Evolutionary conservation across 1,140 invertebrate species (phyloP), one percentile per base, ranked within the genome.

Genomic region (Epicauta chinensis): DNA sequence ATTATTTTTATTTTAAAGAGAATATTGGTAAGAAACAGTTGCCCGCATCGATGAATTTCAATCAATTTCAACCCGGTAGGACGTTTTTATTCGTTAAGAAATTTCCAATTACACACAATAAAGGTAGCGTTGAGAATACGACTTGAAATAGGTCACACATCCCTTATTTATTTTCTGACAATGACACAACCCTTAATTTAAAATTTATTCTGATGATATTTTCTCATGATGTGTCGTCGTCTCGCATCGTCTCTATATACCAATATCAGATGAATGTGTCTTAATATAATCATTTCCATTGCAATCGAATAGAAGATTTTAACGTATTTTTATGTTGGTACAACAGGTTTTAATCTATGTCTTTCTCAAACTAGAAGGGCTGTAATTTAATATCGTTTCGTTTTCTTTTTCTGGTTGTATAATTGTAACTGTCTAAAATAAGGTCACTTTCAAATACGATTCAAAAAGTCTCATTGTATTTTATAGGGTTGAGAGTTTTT

Each of bases 141-240:
- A 16, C 13, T 30, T 16, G 15, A 53, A 47, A 47, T 53, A 47
- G 51, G 51, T 53, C 51, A 47, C 51, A 53, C 51, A 53, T 46
- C 50, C 50, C 50, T 53, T 47, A 53, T 53, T 53, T 53, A 53
- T 38, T 32, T 16, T 10, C 32, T 32, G 34, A 54, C 52, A 49
- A 54, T 49, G 46, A 48, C 46, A 49, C 52, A 54, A 49, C 52
- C 52, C 52, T 54, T 54, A 54, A 54, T 54, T 54, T 54, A 53
- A 53, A 53, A 46, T 43, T 53, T 47, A 53, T 53, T 53, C 51
- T 38, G 23, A 47, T 47, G 45, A 47, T 53, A 44, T 46, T 53
- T 53, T 53, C 44, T 53, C 51, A 52, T 45, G 36, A 16, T 37
- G 32, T n/a, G 11, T 32, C 17, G 34, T 14, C 31, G 11, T 14